Base-by-base conservation (phyloP, 2,113 vertebrate species). In the Ibidorhyncha struthersii region DNA sequence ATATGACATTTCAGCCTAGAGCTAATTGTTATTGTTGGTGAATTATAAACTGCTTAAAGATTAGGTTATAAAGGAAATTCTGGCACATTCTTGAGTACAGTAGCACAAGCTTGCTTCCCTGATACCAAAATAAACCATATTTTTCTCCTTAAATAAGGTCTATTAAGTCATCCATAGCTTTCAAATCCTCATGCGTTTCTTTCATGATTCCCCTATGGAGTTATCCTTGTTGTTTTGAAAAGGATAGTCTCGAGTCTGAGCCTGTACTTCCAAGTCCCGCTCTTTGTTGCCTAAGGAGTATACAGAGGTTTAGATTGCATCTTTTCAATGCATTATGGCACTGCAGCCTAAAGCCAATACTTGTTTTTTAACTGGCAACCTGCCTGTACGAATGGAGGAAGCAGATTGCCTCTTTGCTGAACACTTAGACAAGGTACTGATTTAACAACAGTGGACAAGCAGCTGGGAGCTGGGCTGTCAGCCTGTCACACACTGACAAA, bases 401-500 rank as follows among this genome's bases (percentile, higher is more conserved):
- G 98, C 98, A 98, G 98, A 98, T 98, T 98, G 98, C 98, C 98
- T 98, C 98, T 98, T 98, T 98, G 98, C 98, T 98, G 98, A 98
- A 91, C 95, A 86, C 97, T 98, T 97, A 98, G 98, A 98, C 98
- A 97, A 98, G 98, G 98, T 98, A 98, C 98, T 99, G 99, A 99
- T 97, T 93, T 99, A 99, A 99, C 99, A 98, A 98, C 98, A 99
- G 98, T 98, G 98, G 99, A 99, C 99, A 99, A 99, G 99, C 99
- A 99, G 99, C 99, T 99, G 98, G 99, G 98, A 99, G 99, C 99
- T 95, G 98, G 98, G 98, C 99, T 99, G 99, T 99, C 99, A 99
- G 98, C 98, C 98, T 99, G 99, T 99, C 99, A 99, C 98, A 98
- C 98, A 97, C 98, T 99, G 99, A 99, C 99, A 99, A 99, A 99